Evolutionary conservation across 2,888 invertebrate species (phyloP).

Genomic region (Nycteola revayana): DNA sequence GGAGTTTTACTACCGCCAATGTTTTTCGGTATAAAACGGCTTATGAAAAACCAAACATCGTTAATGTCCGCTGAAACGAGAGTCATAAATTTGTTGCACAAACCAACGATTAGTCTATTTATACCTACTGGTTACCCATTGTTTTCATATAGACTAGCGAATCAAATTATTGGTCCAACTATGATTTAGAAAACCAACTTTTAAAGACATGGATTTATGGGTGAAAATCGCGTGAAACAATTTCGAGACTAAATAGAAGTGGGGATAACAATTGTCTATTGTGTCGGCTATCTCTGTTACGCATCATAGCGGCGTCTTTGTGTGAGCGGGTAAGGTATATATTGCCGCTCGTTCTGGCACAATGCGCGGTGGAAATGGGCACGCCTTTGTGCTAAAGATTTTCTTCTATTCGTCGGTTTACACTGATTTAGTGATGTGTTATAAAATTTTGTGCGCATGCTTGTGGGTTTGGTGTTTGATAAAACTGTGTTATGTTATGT

Average conservation of each 20-base stretch:
- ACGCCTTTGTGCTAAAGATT: conserved; percentile 64
- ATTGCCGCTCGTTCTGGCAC: conserved; percentile 51
- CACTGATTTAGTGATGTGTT: conserved; percentile 39
- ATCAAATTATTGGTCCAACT: conserved; percentile 74
- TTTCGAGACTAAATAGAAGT: conserved; percentile 61
- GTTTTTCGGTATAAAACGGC: conserved; percentile 21
- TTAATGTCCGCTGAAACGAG: conserved; percentile 41
- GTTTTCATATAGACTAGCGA: conserved; percentile 73
- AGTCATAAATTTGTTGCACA: conserved; percentile 49
- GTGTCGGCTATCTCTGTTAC: conserved; percentile 77
- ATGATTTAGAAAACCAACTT: conserved; percentile 39
- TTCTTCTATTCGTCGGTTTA: conserved; percentile 63
- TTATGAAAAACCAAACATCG: conserved; percentile 35
- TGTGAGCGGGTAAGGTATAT: conserved; percentile 48
- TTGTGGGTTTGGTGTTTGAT: too few species aligned
- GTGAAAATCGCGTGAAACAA: conserved; percentile 41
- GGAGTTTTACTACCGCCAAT: conserved; percentile 30
- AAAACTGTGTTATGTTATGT: too few species aligned
- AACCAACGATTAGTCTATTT: conserved; percentile 45
- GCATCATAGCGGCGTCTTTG: conserved; percentile 58
- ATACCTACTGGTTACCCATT: conserved; percentile 61
- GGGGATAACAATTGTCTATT: conserved; percentile 82
- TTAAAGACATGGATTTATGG: conserved; percentile 24
- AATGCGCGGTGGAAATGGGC: conserved; percentile 59
- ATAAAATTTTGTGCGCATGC: conserved; percentile 56